These are phyloP conservation scores for Calephelis nemesis DNA, from an alignment of 1,140 invertebrate genomes.

Conservation along the genomic window DNA sequence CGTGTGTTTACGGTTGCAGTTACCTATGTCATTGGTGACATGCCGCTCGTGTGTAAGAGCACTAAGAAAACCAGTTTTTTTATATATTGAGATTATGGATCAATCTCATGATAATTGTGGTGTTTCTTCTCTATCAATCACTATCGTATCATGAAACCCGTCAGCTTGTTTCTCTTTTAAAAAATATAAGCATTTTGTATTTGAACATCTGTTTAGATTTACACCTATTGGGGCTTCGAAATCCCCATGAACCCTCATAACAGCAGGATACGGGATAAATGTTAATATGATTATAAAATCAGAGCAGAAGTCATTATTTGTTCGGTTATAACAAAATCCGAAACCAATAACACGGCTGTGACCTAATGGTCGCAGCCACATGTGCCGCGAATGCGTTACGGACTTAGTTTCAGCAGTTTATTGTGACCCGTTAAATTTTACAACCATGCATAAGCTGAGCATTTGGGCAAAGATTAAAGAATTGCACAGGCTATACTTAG, in stretches of 20 bases:
- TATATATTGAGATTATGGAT: too few relatives aligned
- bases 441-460: constrained; percentile 59
- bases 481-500: neutral
- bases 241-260: too few relatives aligned
- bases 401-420: constrained; percentile 64
- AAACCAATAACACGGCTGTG: constrained; percentile 37
- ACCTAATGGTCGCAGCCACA: constrained; percentile 39
- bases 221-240: neutral
- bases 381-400: constrained; percentile 41
- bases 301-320: constrained; percentile 29
- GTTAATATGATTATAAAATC: constrained; percentile 18
- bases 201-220: neutral
- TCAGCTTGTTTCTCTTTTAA: too few relatives aligned
- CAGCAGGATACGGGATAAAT: neutral
- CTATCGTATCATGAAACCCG: too few relatives aligned
- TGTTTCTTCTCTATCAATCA: too few relatives aligned
- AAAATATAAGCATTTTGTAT: too few relatives aligned
- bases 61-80: too few relatives aligned
- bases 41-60: too few relatives aligned
- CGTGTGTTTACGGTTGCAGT: too few relatives aligned
- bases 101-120: too few relatives aligned
- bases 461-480: constrained; percentile 39
- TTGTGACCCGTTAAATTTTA: constrained; percentile 72
- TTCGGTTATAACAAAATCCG: constrained; percentile 44
- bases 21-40: too few relatives aligned